These are phyloP conservation scores for human DNA, from an alignment of 2,113 vertebrate genomes.

Conservation along the genomic window GRCh38 chr5:160633501-160634000, in stretches of 20 bases:
- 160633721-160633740: not conserved
- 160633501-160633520: no score
- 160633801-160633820: not conserved
- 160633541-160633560: no score
- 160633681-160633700: no score
- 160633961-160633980: not conserved
- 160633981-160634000: not conserved
- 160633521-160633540: no score
- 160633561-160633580: no score
- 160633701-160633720: not conserved
- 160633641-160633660: no score
- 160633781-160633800: not conserved
- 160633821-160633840: not conserved
- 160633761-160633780: no score
- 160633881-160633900: not conserved
- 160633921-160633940: not conserved
- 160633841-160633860: not conserved
- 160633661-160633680: no score
- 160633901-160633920: not conserved
- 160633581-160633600: no score
- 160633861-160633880: not conserved
- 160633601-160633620: no score
- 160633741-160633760: accelerated
- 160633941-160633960: not conserved
- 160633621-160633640: no score